Evolutionary conservation across 2,797 vertebrate species (phyloP).

Genomic region (Ctenopoma multispine): DNA sequence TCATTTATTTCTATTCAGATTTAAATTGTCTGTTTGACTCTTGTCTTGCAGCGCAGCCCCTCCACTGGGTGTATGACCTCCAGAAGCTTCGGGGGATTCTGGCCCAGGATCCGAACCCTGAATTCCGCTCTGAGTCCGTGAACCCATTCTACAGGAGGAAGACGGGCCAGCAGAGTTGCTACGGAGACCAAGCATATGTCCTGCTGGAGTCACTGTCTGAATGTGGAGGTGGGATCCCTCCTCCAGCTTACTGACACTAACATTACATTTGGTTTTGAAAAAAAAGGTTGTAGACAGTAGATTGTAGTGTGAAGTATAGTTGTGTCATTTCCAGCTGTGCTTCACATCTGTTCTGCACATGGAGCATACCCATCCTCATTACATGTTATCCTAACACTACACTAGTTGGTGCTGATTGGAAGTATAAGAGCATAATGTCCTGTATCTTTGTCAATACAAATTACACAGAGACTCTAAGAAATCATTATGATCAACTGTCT

Average conservation of each 20-base stretch:
- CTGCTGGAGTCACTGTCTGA: slow-evolving; percentile 82
- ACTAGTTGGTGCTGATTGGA: too few relatives aligned
- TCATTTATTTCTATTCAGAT: not conserved
- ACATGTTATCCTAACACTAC: too few relatives aligned
- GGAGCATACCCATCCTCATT: too few relatives aligned
- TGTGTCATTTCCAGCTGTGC: too few relatives aligned
- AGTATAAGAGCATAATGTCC: too few relatives aligned
- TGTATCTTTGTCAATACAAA: not conserved
- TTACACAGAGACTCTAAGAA: not conserved
- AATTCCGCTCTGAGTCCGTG: slow-evolving; percentile 80
- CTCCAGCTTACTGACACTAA: not conserved
- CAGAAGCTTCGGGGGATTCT: slow-evolving; percentile 78
- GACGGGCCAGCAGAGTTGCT: slow-evolving; percentile 84
- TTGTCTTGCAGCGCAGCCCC: slow-evolving; percentile 77
- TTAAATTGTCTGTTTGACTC: not conserved
- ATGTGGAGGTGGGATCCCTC: slow-evolving; percentile 73
- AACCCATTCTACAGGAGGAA: slow-evolving; percentile 84
- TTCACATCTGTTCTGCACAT: not conserved
- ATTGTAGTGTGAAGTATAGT: not conserved
- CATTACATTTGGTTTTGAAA: not conserved
- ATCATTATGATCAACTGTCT: not conserved
- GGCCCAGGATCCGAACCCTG: slow-evolving; percentile 71
- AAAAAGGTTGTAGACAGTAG: not conserved
- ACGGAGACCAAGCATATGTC: slow-evolving; percentile 84
- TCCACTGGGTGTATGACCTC: slow-evolving; percentile 85